A percentile compares a stretch with the other conserved stretches of the same genome.
phyloP scores from a whole-genome alignment of 2,113 vertebrate genomes.

The Xenopus laevis region DNA sequence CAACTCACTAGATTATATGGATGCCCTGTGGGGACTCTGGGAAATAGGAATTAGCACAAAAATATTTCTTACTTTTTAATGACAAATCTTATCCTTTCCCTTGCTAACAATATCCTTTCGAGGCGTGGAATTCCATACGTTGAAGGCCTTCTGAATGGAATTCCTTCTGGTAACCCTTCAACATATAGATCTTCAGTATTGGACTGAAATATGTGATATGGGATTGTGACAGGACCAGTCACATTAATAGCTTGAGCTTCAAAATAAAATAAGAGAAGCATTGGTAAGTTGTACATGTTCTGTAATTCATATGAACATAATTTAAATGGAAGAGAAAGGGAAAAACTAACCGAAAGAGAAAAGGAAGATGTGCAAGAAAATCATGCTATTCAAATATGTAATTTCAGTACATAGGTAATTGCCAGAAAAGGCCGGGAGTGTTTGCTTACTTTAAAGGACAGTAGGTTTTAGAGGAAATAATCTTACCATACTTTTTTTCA shows the following conservation, averaged over 20 bases:
- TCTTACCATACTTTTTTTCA: constrained; percentile 70
- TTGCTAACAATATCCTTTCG: constrained; percentile 70
- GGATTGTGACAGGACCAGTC: constrained; percentile 65
- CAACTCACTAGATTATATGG: no score
- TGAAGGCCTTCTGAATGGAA: constrained; percentile 70
- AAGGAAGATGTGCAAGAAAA: no score
- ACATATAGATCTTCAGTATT: constrained; percentile 63
- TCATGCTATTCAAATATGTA: no score
- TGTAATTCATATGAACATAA: no score
- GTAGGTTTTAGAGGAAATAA: not conserved
- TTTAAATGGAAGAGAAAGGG: not conserved
- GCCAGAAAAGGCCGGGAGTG: no score
- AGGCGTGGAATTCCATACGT: constrained; percentile 74
- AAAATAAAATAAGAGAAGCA: constrained; percentile 28
- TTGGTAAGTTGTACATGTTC: no score
- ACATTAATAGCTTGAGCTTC: constrained; percentile 69
- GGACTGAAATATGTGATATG: constrained; percentile 70
- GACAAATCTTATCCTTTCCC: constrained; percentile 67
- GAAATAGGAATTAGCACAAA: no score
- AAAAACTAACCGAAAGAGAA: no score
- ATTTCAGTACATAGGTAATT: no score
- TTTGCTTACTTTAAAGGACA: no score
- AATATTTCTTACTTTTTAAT: constrained; percentile 69
- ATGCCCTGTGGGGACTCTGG: no score
- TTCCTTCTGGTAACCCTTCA: constrained; percentile 71